A percentile compares a stretch with the other conserved stretches of the same genome.
These are phyloP conservation scores for Pseudomyrmex dendroicus DNA, from an alignment of 1,140 invertebrate genomes.

Conservation along the genomic window DNA sequence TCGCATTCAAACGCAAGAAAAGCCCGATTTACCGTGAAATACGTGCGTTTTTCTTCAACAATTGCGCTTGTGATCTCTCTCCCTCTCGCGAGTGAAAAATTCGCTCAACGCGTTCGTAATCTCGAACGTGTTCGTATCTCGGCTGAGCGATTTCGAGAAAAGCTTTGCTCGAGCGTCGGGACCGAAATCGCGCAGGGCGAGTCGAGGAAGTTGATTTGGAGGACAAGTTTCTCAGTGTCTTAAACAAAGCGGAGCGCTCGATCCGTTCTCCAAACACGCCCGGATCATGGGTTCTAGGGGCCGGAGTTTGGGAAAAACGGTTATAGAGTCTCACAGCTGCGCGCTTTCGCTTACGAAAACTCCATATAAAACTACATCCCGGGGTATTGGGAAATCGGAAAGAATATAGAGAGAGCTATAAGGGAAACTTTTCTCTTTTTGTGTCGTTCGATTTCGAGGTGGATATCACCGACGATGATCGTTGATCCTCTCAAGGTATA, in stretches of 20 bases:
- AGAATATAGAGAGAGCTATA: conserved; percentile 3
- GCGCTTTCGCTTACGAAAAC: conserved; percentile 27
- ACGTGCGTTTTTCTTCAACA: neutral
- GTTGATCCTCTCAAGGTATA: conserved; percentile 39
- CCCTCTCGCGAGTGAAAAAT: neutral
- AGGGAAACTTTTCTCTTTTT: neutral
- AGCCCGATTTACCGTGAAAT: neutral
- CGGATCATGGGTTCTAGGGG: conserved; percentile 6
- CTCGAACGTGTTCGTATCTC: neutral
- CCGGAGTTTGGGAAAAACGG: conserved; percentile 47
- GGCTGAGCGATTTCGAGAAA: neutral
- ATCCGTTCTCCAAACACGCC: conserved; percentile 49
- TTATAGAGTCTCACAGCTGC: conserved; percentile 29
- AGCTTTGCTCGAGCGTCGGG: neutral
- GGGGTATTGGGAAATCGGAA: conserved; percentile 9
- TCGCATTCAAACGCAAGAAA: neutral
- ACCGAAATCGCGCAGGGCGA: conserved; percentile 14
- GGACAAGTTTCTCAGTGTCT: conserved; percentile 23
- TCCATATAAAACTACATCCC: conserved; percentile 33
- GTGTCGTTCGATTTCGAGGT: neutral
- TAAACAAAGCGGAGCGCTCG: conserved; percentile 32
- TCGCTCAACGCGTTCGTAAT: neutral
- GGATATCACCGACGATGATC: conserved; percentile 19
- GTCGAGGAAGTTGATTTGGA: conserved; percentile 26
- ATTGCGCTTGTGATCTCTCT: neutral